A percentile compares a stretch with the other conserved stretches of the same genome.
phyloP scores from a whole-genome alignment of 1,140 invertebrate species.

The Aphaenogaster ashmeadi region DNA sequence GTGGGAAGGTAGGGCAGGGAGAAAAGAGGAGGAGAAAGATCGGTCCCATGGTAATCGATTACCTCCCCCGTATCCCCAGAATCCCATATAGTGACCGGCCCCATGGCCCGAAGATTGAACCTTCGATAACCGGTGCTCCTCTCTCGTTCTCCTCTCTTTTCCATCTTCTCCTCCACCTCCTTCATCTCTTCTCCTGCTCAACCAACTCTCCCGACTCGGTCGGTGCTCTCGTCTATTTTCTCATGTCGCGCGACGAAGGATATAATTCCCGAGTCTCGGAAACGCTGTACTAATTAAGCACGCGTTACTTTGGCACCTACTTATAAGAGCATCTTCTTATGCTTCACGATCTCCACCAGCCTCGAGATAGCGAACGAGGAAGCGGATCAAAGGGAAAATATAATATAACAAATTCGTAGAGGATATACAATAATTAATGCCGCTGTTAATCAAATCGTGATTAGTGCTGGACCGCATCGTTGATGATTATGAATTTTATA shows the following conservation, averaged over 20 bases:
- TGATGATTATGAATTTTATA: background rate
- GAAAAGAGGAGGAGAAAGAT: slow-evolving; percentile 76
- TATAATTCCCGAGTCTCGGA: slow-evolving; percentile 66
- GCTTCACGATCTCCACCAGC: background rate
- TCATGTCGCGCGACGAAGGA: slow-evolving; percentile 56
- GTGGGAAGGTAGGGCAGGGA: slow-evolving; percentile 66
- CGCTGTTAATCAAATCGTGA: background rate
- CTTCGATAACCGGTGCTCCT: slow-evolving; percentile 81
- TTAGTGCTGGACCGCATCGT: background rate
- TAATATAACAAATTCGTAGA: slow-evolving; percentile 12
- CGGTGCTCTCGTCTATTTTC: slow-evolving; percentile 67
- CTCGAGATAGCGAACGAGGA: slow-evolving; percentile 20
- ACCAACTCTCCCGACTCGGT: slow-evolving; percentile 4
- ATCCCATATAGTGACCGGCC: slow-evolving; percentile 84
- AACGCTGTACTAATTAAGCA: slow-evolving; percentile 72
- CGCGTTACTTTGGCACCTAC: slow-evolving; percentile 61
- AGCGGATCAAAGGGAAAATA: background rate
- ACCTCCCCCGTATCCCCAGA: slow-evolving; percentile 83
- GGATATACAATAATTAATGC: slow-evolving; percentile 11
- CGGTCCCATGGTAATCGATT: slow-evolving; percentile 85
- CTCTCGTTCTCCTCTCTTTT: slow-evolving; percentile 64
- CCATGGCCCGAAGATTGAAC: slow-evolving; percentile 83
- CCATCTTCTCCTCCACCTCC: background rate
- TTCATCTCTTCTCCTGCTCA: background rate
- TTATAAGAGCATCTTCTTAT: background rate